Conservation (phyloP, 2,113 vertebrate genomes). For the Charadrius vociferus region DNA sequence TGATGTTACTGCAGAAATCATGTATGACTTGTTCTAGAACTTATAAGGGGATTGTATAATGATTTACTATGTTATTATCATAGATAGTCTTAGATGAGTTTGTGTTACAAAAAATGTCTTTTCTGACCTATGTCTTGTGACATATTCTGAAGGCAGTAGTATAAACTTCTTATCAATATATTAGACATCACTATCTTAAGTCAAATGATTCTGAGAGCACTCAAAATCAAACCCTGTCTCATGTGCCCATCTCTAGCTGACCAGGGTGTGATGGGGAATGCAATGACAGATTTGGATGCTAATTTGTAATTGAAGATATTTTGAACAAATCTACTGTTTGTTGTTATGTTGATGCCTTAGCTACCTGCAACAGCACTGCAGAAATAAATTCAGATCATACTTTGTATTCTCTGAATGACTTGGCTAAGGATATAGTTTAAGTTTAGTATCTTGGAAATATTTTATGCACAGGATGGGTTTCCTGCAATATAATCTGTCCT, state of each 20-base stretch:
- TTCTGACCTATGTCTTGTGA: neutral
- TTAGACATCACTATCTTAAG: neutral
- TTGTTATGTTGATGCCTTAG: neutral
- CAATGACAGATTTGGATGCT: neutral
- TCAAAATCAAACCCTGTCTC: neutral
- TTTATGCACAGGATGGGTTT: neutral
- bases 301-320: neutral
- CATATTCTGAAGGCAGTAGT: neutral
- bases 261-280: neutral
- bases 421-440: neutral
- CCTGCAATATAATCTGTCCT: neutral
- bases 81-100: neutral
- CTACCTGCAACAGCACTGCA: neutral
- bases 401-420: neutral
- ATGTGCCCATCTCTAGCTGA: neutral
- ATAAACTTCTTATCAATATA: neutral
- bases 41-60: neutral
- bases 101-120: neutral
- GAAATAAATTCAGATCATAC: neutral
- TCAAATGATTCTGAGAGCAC: neutral
- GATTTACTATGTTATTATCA: neutral
- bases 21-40: neutral
- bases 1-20: neutral
- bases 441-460: neutral
- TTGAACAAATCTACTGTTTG: neutral